These are phyloP conservation scores for Cephus pygmeus DNA, from an alignment of 2,888 invertebrate genomes.

Conservation along the genomic window DNA sequence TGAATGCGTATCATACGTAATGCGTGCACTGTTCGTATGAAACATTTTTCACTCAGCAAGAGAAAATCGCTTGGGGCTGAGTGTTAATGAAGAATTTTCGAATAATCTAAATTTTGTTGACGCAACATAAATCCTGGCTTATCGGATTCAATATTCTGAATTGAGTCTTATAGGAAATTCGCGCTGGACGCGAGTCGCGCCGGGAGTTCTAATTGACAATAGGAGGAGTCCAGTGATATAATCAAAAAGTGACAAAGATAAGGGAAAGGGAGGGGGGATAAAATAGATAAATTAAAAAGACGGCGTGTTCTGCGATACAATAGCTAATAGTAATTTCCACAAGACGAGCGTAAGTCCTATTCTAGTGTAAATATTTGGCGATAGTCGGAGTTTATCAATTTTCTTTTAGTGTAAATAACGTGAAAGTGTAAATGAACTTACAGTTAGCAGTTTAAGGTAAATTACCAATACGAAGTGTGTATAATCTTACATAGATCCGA, in stretches of 20 bases:
- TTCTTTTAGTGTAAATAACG: constrained; percentile 39
- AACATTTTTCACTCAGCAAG: background rate
- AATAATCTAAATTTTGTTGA: background rate
- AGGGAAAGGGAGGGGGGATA: background rate
- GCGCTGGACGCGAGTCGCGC: constrained; percentile 44
- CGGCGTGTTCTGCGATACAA: constrained; percentile 1
- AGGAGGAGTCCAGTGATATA: background rate
- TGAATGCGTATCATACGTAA: background rate
- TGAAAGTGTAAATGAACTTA: background rate
- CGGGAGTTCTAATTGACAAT: constrained; percentile 5
- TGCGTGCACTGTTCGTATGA: background rate
- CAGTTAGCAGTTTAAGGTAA: constrained; percentile 7
- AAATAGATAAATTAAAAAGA: background rate
- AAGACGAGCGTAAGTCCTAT: background rate
- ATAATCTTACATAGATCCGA: constrained; percentile 55
- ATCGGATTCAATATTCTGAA: background rate
- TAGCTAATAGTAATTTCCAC: background rate
- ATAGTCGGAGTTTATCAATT: background rate
- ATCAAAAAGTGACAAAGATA: background rate
- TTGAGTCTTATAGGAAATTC: constrained; percentile 20
- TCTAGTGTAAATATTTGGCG: background rate
- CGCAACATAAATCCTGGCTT: background rate
- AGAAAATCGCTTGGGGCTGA: background rate
- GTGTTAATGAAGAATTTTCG: background rate
- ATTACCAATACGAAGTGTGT: constrained; percentile 25